phyloP scores from a whole-genome alignment of 2,888 invertebrate genomes.

The Listrodromus nycthemerus region DNA sequence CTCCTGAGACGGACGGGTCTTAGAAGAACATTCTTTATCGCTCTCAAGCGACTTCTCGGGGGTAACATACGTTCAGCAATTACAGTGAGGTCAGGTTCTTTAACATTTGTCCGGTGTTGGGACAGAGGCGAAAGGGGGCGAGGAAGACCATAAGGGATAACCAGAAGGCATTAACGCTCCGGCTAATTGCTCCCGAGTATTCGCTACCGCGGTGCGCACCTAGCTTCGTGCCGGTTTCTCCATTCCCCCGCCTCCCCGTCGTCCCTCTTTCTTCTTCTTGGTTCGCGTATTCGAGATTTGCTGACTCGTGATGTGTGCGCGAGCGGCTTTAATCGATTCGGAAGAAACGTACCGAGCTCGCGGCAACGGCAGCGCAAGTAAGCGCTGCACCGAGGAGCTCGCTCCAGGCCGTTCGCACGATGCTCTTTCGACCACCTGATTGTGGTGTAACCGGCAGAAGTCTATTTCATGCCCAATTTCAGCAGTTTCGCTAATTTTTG shows the following conservation, averaged over 20 bases:
- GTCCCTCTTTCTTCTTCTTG: slow-evolving; percentile 28
- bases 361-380: slow-evolving; percentile 51
- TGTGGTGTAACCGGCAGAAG: slow-evolving; percentile 5
- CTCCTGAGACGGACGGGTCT: slow-evolving; percentile 33
- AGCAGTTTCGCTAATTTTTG: not conserved
- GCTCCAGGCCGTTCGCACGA: slow-evolving; percentile 54
- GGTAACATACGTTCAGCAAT: slow-evolving; percentile 67
- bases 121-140: slow-evolving; percentile 7
- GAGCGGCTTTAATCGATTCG: slow-evolving; percentile 77
- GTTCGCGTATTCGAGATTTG: slow-evolving; percentile 41
- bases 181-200: slow-evolving; percentile 80
- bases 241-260: not conserved
- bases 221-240: slow-evolving; percentile 59
- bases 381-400: slow-evolving; percentile 44
- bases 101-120: slow-evolving; percentile 65
- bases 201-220: slow-evolving; percentile 71
- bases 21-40: slow-evolving; percentile 56
- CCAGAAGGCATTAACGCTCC: slow-evolving; percentile 78
- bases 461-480: not conserved
- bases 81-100: slow-evolving; percentile 75
- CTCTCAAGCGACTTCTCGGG: slow-evolving; percentile 41
- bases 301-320: slow-evolving; percentile 35
- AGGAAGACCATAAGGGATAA: slow-evolving; percentile 69
- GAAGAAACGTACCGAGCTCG: slow-evolving; percentile 71
- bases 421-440: slow-evolving; percentile 45